Conservation (phyloP, 2,888 invertebrate genomes). For the Xanthostigma xanthostigma region DNA sequence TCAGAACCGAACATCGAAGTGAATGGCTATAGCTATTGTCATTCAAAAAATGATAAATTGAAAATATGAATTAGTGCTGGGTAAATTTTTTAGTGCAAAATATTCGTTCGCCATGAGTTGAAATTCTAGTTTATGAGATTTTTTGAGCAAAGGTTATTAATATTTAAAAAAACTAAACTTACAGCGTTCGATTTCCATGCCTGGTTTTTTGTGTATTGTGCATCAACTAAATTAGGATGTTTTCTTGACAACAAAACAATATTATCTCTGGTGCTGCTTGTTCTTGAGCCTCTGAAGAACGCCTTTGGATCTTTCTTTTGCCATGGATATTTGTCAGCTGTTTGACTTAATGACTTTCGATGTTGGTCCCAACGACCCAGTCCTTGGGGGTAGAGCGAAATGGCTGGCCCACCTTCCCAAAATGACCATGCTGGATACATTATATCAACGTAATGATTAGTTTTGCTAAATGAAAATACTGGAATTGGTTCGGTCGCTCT, state of each 20-base stretch:
- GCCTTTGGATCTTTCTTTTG: conserved; percentile 49
- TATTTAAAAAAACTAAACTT: conserved; percentile 16
- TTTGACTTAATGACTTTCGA: conserved; percentile 50
- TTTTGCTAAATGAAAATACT: conserved; percentile 94
- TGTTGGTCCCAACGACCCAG: conserved; percentile 88
- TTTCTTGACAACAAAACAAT: conserved; percentile 67
- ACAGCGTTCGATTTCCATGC: conserved; percentile 90
- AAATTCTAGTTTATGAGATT: too few species aligned
- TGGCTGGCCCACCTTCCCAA: conserved; percentile 97
- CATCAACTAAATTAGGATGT: conserved; percentile 67
- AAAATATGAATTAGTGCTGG: too few species aligned
- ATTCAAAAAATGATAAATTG: too few species aligned
- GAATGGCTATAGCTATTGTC: too few species aligned
- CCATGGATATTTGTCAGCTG: conserved; percentile 59
- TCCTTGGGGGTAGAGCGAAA: conserved; percentile 81
- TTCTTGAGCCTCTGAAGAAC: conserved; percentile 91
- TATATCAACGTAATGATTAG: conserved; percentile 70
- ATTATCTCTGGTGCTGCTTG: conserved; percentile 79
- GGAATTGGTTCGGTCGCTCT: conserved; percentile 48
- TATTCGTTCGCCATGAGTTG: too few species aligned
- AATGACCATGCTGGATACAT: conserved; percentile 96
- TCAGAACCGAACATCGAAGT: too few species aligned
- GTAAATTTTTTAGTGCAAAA: too few species aligned
- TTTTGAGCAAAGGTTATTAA: background rate
- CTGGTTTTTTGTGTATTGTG: conserved; percentile 94